Base-by-base conservation (phyloP, 35 echinoderm and acorn worm species). In the Hemicentrotus pulcherrimus region DNA sequence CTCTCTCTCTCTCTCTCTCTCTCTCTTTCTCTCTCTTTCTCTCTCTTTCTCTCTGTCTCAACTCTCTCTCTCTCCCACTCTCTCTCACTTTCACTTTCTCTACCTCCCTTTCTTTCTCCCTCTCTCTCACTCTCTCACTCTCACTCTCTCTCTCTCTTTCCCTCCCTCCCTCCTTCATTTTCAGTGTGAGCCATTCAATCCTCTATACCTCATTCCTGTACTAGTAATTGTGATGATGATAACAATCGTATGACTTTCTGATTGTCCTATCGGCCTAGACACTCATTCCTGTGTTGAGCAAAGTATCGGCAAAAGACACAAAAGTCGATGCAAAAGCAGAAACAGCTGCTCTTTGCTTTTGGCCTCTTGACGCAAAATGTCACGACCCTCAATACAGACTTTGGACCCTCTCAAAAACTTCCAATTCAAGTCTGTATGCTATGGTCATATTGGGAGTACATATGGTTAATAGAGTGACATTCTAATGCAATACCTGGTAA, bases 181-280 rank as follows among this genome's bases (percentile, higher is more conserved):
- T 13, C 5, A 6, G 12, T 55, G 1, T 55, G 10, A 59, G 4
- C 65, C 24, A 78, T n/a, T n/a, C 1, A 78, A 78, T 19, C 65
- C 24, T 7, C 65, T 55, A 28, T n/a, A n/a, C n/a, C 65, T 78
- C 22, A 78, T 78, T 78, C 65, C 65, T 78, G 65, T 78, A 78
- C 18, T 78, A 6, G 65, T n/a, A 78, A 78, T 78, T n/a, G 28
- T 28, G 19, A 7, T n/a, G 22, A 78, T 78, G 65, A 78, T 78
- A 78, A 4, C 19, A 78, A 41, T 78, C 65, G 19, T 78, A 78
- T 78, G 65, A 22, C 22, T 22, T 28, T 78, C 24, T 28, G 65
- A 78, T 78, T n/a, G 65, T 78, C 65, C 65, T 78, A 78, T 78
- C 65, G 19, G 65, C 65, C 65, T 78, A 78, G 65, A 78, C 65